Percentiles rank a stretch among this genome's conserved stretches.
Evolutionary conservation across 2,797 vertebrate species (phyloP).

Genomic region (Danio albolineatus): DNA sequence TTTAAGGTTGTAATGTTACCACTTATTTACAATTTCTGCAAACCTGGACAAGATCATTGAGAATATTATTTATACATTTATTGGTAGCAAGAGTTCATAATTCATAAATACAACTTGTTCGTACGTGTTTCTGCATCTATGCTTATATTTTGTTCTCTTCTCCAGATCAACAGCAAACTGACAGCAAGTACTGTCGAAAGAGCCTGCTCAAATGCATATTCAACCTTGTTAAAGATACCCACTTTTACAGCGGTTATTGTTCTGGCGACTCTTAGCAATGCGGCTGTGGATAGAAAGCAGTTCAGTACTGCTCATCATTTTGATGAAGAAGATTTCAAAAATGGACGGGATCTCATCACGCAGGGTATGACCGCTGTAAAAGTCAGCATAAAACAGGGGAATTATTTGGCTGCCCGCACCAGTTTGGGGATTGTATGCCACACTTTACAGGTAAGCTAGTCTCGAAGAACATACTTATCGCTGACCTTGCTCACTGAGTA

Average conservation of each 20-base stretch:
- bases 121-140: background rate
- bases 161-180: slow-evolving; percentile 19
- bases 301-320: slow-evolving; percentile 70
- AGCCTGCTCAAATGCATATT: slow-evolving; percentile 27
- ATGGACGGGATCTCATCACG: slow-evolving; percentile 69
- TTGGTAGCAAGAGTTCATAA: background rate
- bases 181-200: background rate
- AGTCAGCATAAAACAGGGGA: slow-evolving; percentile 61
- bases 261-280: slow-evolving; percentile 3
- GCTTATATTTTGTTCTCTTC: background rate
- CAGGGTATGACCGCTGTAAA: slow-evolving; percentile 65
- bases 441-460: slow-evolving; percentile 73
- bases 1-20: too few species aligned
- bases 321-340: slow-evolving; percentile 67
- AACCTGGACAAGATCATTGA: background rate
- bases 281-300: slow-evolving; percentile 17
- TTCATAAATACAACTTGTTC: background rate
- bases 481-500: background rate
- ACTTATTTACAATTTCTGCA: too few species aligned
- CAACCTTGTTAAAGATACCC: background rate
- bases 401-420: slow-evolving; percentile 65
- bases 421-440: slow-evolving; percentile 72
- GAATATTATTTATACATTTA: background rate
- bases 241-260: background rate
- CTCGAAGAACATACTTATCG: background rate